Evolutionary conservation across 2,888 invertebrate species (phyloP), one percentile per base, ranked within the genome.

Genomic region (Dolichomitus sp.): DNA sequence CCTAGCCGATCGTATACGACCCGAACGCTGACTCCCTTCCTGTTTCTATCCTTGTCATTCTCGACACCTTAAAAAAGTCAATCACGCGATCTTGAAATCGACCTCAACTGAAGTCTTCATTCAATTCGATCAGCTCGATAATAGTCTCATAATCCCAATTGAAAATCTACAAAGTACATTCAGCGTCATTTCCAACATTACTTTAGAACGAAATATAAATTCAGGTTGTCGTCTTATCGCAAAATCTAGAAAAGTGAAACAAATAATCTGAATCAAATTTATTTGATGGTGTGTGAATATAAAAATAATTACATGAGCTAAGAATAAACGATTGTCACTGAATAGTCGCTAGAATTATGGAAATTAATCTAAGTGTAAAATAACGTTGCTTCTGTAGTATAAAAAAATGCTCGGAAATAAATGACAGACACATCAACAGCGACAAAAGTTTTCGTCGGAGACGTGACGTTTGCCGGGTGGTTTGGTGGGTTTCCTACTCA

Each of bases 71-170:
- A 30, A 33, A 61, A 33, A 83, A 86, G 86, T 84, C 84, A 87
- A 88, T 88, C 88, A 86, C 83, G 83, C 86, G 87, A 90, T 85
- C 74, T 70, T 79, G 69, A 40, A 86, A 84, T 87, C 86, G 88
- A 89, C 84, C 80, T 57, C n/a, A 27, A 42, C 50, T 57, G 48
- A 68, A 40, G 23, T 57, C 19, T 54, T 52, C 68, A 54, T 74
- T 59, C 66, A 9, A 30, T 69, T 48, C 66, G 61, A 68, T 80
- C 80, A 45, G 45, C 59, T 27, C 11, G 61, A 69, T 69, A 30
- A 80, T 42, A 70, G 40, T 72, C 52, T 68, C 45, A 45, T 69
- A 82, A 81, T 74, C 68, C 45, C 68, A 78, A 79, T 61, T 72
- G 66, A 40, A 61, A 68, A 68, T 76, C 66, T 68, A 27, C 17